Conservation (phyloP, 2,888 invertebrate species). For the Yponomeuta cagnagella region DNA sequence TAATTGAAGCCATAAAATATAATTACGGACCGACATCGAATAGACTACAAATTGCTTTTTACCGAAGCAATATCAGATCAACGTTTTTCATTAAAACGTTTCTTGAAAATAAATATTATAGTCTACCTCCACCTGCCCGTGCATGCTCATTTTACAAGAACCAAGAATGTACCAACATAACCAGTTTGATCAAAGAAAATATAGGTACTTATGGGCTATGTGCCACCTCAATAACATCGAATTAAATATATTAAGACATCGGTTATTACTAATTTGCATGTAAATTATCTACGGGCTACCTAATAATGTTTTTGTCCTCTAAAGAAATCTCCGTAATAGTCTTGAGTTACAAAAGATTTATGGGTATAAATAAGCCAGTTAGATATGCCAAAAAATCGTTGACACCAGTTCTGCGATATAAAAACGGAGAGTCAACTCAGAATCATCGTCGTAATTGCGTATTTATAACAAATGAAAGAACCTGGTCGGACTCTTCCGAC, state of each 20-base stretch:
- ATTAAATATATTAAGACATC: constrained; percentile 6
- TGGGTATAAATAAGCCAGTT: neutral
- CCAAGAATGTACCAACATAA: neutral
- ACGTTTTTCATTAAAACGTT: constrained; percentile 8
- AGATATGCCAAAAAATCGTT: neutral
- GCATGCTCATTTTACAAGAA: neutral
- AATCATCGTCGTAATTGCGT: too few relatives aligned
- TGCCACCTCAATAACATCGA: neutral
- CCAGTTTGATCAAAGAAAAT: neutral
- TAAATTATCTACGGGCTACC: constrained; percentile 6
- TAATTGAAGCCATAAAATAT: constrained; percentile 12
- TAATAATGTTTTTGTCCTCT: constrained; percentile 8
- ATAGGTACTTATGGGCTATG: neutral
- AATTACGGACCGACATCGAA: constrained; percentile 18
- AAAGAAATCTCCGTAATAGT: neutral
- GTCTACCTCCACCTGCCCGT: constrained; percentile 11
- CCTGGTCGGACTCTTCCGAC: too few relatives aligned
- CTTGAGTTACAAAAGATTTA: neutral
- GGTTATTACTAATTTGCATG: constrained; percentile 12
- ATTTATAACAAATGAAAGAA: too few relatives aligned
- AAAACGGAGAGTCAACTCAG: too few relatives aligned
- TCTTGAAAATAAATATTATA: constrained; percentile 13
- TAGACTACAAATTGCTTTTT: constrained; percentile 17
- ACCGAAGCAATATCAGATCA: constrained; percentile 2
- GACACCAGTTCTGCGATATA: neutral